phyloP scores from a whole-genome alignment of 2,113 vertebrate genomes.

The Rhodinocichla rosea region DNA sequence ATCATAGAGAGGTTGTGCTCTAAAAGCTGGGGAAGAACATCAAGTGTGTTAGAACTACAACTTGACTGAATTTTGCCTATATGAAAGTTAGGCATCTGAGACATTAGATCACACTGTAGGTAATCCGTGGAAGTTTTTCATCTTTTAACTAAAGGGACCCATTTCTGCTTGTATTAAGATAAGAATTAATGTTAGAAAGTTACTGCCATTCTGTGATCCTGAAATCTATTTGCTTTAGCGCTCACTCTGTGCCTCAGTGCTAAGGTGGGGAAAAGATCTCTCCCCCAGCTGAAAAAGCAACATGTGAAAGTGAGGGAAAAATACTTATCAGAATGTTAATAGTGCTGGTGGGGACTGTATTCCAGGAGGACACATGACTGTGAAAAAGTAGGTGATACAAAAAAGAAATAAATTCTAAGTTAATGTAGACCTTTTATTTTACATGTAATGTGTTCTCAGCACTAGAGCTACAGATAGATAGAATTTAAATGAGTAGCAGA shows the following conservation, averaged over 20 bases:
- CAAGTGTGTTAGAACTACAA: neutral
- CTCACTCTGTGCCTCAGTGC: neutral
- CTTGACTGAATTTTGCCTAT: neutral
- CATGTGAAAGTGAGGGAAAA: neutral
- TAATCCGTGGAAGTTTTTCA: neutral
- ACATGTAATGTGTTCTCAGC: neutral
- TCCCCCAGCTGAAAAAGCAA: neutral
- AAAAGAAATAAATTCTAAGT: neutral
- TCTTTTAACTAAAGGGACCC: neutral
- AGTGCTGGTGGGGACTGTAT: neutral
- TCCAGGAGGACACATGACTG: neutral
- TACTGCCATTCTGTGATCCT: neutral
- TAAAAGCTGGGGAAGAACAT: neutral
- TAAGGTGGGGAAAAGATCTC: neutral
- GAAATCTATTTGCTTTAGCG: neutral
- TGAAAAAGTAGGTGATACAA: neutral
- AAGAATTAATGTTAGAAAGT: neutral
- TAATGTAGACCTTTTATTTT: neutral
- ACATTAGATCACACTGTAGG: neutral
- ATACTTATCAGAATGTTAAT: neutral
- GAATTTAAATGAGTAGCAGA: neutral
- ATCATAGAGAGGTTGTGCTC: neutral
- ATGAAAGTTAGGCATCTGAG: neutral
- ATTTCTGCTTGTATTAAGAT: neutral
- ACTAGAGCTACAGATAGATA: neutral